Percentiles rank a stretch among this genome's conserved stretches.
Evolutionary conservation across 2,888 invertebrate species (phyloP).

Genomic region (Noctua comes): DNA sequence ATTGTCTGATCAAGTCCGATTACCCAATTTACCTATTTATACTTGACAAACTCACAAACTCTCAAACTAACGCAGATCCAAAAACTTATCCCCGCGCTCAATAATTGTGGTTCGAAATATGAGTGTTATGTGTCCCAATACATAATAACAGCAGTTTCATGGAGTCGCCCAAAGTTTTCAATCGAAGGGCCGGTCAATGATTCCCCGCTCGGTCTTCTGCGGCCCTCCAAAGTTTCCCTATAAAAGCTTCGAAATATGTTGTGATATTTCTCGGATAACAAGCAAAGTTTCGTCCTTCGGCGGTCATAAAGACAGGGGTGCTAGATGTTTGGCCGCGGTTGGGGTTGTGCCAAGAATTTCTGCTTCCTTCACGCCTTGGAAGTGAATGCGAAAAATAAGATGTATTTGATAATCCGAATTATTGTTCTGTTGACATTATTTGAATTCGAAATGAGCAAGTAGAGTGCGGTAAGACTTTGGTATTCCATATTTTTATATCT

Average conservation of each 20-base stretch:
- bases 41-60: constrained; percentile 1
- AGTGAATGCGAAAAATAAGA: constrained; percentile 63
- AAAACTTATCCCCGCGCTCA: constrained; percentile 35
- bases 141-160: constrained; percentile 58
- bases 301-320: constrained; percentile 73
- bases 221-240: constrained; percentile 83
- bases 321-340: constrained; percentile 73
- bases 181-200: constrained; percentile 67
- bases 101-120: constrained; percentile 52
- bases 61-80: constrained; percentile 18
- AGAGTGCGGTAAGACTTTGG: constrained; percentile 3
- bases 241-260: constrained; percentile 84
- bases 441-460: constrained; percentile 45
- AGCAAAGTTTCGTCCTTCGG: constrained; percentile 84
- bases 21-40: neutral
- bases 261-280: constrained; percentile 88
- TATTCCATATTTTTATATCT: neutral
- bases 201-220: constrained; percentile 71
- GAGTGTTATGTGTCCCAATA: constrained; percentile 56
- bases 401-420: constrained; percentile 64
- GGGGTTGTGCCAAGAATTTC: constrained; percentile 71
- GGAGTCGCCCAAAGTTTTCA: constrained; percentile 56
- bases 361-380: constrained; percentile 58
- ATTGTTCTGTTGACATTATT: constrained; percentile 50
- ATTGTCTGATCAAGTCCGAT: neutral